Conservation (phyloP, 2,888 invertebrate genomes). For the Drymonia ruficornis region DNA sequence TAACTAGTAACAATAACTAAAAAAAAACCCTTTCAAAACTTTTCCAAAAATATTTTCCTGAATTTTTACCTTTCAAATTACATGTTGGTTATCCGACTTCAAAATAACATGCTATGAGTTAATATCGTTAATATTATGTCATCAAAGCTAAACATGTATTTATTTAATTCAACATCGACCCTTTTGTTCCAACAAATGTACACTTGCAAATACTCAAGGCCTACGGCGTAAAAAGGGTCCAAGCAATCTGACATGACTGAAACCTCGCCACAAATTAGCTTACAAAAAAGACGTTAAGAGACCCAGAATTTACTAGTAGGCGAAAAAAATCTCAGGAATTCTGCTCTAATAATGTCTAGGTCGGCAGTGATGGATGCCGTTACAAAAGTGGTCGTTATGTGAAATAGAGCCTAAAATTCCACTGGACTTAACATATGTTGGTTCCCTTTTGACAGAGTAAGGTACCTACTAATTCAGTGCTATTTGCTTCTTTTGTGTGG, state of each 20-base stretch:
- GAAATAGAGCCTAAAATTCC: slow-evolving; percentile 18
- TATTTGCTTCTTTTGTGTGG: neutral
- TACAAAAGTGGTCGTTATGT: slow-evolving; percentile 13
- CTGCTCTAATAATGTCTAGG: neutral
- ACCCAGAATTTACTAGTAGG: slow-evolving; percentile 6
- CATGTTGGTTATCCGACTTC: no score
- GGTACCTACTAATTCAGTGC: neutral
- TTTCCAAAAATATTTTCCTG: no score
- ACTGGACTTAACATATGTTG: neutral
- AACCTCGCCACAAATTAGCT: neutral
- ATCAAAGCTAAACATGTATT: no score
- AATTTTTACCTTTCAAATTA: no score
- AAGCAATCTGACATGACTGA: neutral
- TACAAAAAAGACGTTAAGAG: slow-evolving; percentile 8
- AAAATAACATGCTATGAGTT: no score
- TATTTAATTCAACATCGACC: no score
- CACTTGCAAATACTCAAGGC: neutral
- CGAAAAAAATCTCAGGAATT: slow-evolving; percentile 12
- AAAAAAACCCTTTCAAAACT: no score
- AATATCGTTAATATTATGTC: no score
- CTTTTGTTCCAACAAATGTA: neutral
- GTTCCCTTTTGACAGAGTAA: neutral
- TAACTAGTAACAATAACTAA: no score
- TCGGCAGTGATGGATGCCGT: slow-evolving; percentile 14
- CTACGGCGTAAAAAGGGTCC: neutral